phyloP scores from a whole-genome alignment of 2,113 vertebrate genomes.

The Gulo gulo region DNA sequence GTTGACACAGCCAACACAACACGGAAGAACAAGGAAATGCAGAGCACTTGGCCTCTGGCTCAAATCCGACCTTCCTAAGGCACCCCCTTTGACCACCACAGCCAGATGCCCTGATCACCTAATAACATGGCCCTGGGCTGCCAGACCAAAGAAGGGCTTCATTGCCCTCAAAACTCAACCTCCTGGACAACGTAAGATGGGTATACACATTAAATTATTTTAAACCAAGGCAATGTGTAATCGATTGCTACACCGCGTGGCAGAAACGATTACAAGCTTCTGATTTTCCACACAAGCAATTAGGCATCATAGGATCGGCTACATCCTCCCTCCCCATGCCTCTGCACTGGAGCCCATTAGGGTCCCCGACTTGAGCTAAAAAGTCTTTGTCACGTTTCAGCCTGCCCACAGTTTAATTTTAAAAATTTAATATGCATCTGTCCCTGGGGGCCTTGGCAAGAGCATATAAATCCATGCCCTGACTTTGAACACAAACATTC shows the following conservation, averaged over 20 bases:
- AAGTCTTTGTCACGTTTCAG: neutral
- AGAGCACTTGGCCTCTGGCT: neutral
- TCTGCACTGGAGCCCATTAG: neutral
- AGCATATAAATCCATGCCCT: neutral
- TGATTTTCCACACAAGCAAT: neutral
- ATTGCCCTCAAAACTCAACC: neutral
- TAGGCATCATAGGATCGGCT: neutral
- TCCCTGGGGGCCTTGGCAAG: neutral
- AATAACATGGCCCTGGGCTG: neutral
- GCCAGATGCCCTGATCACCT: neutral
- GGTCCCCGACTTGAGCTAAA: neutral
- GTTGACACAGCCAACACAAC: neutral
- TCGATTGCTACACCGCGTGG: neutral
- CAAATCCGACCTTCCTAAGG: neutral
- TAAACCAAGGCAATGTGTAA: neutral
- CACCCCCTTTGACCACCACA: neutral
- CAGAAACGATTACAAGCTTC: neutral
- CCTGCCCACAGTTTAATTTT: conserved; percentile 6
- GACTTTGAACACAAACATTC: neutral
- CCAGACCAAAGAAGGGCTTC: neutral
- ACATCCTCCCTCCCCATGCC: neutral
- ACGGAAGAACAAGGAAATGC: neutral
- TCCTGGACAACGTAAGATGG: neutral
- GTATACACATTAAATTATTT: neutral
- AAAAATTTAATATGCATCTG: neutral